Base-by-base conservation (phyloP, 2,888 invertebrate species). In the Lithophane ornitopus region DNA sequence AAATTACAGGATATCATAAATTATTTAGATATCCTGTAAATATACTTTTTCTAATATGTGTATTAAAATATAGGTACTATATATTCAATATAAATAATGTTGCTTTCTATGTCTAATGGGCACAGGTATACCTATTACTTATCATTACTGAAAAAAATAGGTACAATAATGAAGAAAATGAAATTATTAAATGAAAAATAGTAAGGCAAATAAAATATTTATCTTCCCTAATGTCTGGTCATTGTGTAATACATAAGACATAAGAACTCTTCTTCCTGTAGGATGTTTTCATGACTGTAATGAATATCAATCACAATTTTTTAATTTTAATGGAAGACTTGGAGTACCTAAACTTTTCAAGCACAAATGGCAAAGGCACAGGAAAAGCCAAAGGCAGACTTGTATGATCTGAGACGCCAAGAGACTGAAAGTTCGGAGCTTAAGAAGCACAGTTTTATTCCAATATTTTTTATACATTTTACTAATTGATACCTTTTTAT, bases 11-110 rank as follows among this genome's bases (percentile, higher is more conserved):
- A 82, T 75, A 75, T 77, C 66, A 69, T 74, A 44, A 39, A 41
- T 56, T 82, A 80, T 85, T 74, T 81, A 76, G 59, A 70, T 81
- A 72, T 80, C 76, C 76, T 79, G 81, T 75, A 54, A 52, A 81
- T 79, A 77, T 83, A 84, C 76, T 80, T 83, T 80, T 85, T 84
- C 74, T 81, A 82, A 34, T 71, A 63, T 14, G 11, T 75, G 70
- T 82, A 71, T 71, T 69, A 54, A 63, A 68, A 73, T 78, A 68
- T 73, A 63, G 14, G 34, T 76, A 67, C 65, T 12, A 26, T 56
- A n/a, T 69, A 77, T 46, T 67, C 52, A 68, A 68, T 63, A 70
- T 67, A 44, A 68, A 68, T 63, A 70, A 56, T 69, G 22, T 68
- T 78, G 76, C 76, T 79, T 81, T 79, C 9, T 61, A 70, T 81